A percentile compares a stretch with the other conserved stretches of the same genome.
Conservation (phyloP, 2,888 invertebrate species). For the Diploptera punctata region DNA sequence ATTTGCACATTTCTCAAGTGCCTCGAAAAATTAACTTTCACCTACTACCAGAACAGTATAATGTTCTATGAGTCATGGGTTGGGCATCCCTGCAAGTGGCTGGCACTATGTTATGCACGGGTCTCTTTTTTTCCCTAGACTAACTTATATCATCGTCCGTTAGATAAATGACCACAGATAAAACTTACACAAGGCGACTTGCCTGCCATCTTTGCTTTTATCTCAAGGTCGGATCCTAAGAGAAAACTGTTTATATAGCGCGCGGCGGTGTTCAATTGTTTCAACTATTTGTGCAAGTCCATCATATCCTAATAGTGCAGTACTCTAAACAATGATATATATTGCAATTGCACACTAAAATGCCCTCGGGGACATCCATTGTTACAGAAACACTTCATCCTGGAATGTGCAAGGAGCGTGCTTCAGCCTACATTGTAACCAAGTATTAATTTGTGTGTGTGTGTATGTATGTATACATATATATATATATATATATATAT, state of each 20-base stretch:
- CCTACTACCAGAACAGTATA: no score
- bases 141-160: conserved; percentile 3
- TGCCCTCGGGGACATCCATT: no score
- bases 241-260: background rate
- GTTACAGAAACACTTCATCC: no score
- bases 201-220: background rate
- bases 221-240: conserved; percentile 3
- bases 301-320: background rate
- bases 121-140: background rate
- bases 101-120: background rate
- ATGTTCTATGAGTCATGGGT: background rate
- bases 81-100: background rate
- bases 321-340: no score
- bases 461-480: no score
- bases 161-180: conserved; percentile 11
- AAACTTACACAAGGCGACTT: conserved; percentile 14
- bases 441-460: no score
- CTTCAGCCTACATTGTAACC: no score
- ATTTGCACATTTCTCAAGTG: no score
- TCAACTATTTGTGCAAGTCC: conserved; percentile 2
- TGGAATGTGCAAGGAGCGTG: no score
- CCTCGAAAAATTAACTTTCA: no score
- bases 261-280: background rate
- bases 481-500: no score
- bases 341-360: no score